A percentile compares a stretch with the other conserved stretches of the same genome.
phyloP scores from a whole-genome alignment of 2,888 invertebrate species.

The Flabesymbios commensalis region DNA sequence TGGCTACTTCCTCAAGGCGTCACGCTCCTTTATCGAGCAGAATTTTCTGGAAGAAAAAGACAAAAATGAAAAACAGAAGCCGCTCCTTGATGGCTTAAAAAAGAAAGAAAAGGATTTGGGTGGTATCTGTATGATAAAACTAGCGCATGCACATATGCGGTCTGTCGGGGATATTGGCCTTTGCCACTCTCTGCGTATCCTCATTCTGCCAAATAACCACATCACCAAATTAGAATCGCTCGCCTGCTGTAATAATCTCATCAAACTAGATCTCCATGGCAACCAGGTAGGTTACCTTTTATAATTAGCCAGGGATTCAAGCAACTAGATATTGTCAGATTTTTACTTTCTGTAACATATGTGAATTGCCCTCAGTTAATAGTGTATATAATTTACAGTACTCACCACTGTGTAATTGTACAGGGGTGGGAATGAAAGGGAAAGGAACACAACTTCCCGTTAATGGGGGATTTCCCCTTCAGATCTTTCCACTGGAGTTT shows the following conservation, averaged over 20 bases:
- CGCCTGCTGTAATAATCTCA: conserved; percentile 47
- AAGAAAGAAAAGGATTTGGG: conserved; percentile 38
- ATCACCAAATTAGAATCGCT: conserved; percentile 53
- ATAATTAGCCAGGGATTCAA: not conserved
- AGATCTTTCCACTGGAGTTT: too few species aligned
- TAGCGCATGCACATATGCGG: conserved; percentile 47
- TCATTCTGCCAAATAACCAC: conserved; percentile 54
- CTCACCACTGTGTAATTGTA: too few species aligned
- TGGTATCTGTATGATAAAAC: conserved; percentile 40
- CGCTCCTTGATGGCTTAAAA: not conserved
- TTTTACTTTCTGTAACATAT: too few species aligned
- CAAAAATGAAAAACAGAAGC: not conserved
- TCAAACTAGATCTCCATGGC: conserved; percentile 56
- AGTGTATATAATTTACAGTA: too few species aligned
- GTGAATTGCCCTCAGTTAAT: too few species aligned
- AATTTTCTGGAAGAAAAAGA: conserved; percentile 29
- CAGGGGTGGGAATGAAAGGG: too few species aligned
- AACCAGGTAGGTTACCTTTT: conserved; percentile 46
- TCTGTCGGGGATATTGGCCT: conserved; percentile 50
- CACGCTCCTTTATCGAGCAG: conserved; percentile 41
- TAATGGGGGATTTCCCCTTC: too few species aligned
- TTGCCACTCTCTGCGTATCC: conserved; percentile 50
- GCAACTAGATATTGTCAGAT: too few species aligned
- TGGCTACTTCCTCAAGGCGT: conserved; percentile 48
- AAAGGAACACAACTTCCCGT: too few species aligned